A percentile compares a stretch with the other conserved stretches of the same genome.
Evolutionary conservation across 64 coral and sea anemone species (phyloP).

Genomic region (Anthopleura sola): DNA sequence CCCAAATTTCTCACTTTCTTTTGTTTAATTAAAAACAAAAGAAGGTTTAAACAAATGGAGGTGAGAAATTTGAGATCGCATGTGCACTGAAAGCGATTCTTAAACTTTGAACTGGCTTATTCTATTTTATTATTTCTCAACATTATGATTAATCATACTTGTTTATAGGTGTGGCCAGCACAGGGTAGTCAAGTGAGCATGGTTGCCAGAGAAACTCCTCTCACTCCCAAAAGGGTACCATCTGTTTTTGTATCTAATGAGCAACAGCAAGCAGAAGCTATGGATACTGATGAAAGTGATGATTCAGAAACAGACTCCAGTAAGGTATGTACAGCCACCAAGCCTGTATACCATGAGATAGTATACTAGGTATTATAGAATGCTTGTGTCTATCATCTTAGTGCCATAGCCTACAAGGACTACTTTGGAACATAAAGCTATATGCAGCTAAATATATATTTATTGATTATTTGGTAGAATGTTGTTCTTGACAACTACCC

Average conservation of each 20-base stretch:
- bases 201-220: slow-evolving; percentile 24
- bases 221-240: slow-evolving; percentile 50
- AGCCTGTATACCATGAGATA: not conserved
- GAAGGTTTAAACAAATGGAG: no score
- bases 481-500: slow-evolving; percentile 71
- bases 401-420: no score
- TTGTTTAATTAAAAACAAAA: no score
- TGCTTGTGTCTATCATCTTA: no score
- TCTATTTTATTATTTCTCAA: no score
- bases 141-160: not conserved
- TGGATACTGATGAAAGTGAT: slow-evolving; percentile 40
- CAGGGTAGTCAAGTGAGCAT: slow-evolving; percentile 27
- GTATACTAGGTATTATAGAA: no score
- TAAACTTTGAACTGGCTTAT: no score
- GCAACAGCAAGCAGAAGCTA: not conserved
- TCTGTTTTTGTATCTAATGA: slow-evolving; percentile 48
- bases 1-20: no score
- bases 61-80: no score
- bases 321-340: slow-evolving; percentile 30
- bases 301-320: slow-evolving; percentile 46
- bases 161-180: slow-evolving; percentile 62
- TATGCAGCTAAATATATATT: not conserved
- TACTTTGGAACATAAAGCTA: no score
- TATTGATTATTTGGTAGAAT: slow-evolving; percentile 35
- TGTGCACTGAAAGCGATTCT: no score